Evolutionary conservation across 2,888 invertebrate species (phyloP).

Genomic region (Cataglyphis livida): DNA sequence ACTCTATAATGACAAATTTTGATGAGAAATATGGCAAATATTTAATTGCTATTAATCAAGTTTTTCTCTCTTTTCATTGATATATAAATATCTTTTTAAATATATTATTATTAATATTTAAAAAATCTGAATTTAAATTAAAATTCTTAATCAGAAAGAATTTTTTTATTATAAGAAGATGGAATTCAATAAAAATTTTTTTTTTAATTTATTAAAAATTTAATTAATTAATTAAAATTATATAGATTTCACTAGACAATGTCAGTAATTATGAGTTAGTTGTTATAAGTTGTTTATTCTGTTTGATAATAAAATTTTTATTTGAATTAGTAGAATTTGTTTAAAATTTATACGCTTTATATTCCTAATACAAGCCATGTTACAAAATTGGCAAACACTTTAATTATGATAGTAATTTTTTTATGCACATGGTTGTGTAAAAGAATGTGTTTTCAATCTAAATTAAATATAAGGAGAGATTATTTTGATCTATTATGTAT

Average conservation of each 20-base stretch:
- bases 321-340: background rate
- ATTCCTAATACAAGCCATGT: background rate
- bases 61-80: background rate
- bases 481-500: background rate
- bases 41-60: background rate
- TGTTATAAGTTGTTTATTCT: background rate
- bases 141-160: background rate
- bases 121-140: background rate
- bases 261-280: background rate
- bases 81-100: background rate
- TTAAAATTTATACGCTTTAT: background rate
- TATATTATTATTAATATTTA: background rate
- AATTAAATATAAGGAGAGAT: constrained; percentile 6
- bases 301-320: background rate
- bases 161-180: background rate
- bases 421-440: background rate
- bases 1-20: background rate
- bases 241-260: background rate
- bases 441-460: background rate
- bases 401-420: background rate
- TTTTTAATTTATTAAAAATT: background rate
- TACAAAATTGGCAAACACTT: background rate
- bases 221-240: background rate
- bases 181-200: background rate
- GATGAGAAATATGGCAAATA: background rate